Evolutionary conservation across 2,113 vertebrate genomes (phyloP).

Genomic region (Peromyscus polionotus): DNA sequence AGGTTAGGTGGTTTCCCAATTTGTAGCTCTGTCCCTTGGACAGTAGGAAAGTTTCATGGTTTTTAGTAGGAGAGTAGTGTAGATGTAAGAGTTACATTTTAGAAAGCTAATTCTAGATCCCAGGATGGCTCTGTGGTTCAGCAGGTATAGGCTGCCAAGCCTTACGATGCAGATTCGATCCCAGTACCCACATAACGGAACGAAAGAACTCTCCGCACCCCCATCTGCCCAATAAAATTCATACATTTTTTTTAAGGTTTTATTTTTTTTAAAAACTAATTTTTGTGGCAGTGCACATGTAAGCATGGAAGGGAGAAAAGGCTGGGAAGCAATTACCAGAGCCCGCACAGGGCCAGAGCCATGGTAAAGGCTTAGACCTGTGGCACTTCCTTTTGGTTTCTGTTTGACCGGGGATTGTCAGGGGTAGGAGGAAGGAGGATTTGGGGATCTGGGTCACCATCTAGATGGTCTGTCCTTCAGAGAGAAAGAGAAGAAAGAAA

Average conservation of each 20-base stretch:
- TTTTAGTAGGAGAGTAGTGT: not conserved
- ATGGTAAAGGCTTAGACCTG: not conserved
- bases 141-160: not conserved
- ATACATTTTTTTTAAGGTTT: not conserved
- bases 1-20: not conserved
- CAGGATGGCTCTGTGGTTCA: not conserved
- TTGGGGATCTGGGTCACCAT: not conserved
- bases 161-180: not conserved
- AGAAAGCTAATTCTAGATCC: not conserved
- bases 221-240: not conserved
- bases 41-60: not conserved
- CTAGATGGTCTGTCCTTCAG: not conserved
- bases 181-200: not conserved
- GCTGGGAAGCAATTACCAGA: not conserved
- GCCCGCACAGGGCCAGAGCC: accelerated
- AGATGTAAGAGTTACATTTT: not conserved
- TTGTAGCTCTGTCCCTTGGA: not conserved
- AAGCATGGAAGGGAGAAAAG: not conserved
- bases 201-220: not conserved
- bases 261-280: not conserved
- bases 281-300: not conserved
- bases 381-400: not conserved
- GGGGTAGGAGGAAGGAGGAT: not conserved
- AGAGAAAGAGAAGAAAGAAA: not conserved
- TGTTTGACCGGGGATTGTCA: not conserved